Conservation (phyloP, 1,140 invertebrate genomes). For the Steinernema khuongi region DNA sequence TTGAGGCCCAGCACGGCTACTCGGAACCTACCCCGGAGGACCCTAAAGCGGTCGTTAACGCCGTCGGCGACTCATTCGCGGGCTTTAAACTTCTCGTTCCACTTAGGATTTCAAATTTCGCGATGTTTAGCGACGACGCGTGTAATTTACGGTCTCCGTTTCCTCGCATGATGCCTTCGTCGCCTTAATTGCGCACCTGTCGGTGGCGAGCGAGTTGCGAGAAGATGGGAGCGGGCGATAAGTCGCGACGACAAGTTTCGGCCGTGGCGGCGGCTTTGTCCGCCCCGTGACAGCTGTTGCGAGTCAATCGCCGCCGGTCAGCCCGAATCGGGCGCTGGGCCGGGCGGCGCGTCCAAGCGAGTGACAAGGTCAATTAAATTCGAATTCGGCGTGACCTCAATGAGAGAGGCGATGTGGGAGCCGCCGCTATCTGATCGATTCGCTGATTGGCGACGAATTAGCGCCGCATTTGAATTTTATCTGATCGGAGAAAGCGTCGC, state of each 20-base stretch:
- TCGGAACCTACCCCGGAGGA: no score
- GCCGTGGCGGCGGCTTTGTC: slow-evolving; percentile 11
- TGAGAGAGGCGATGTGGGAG: slow-evolving; percentile 10
- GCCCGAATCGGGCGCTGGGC: background rate
- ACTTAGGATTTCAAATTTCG: background rate
- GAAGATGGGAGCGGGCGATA: slow-evolving; percentile 3
- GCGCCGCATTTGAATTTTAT: background rate
- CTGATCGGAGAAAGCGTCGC: no score
- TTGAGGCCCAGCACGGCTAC: no score
- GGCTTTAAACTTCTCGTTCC: no score
- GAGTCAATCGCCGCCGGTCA: slow-evolving; percentile 12
- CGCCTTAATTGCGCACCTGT: slow-evolving; percentile 12
- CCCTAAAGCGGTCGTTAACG: no score
- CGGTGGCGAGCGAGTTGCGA: background rate
- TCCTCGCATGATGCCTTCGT: background rate
- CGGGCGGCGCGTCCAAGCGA: background rate
- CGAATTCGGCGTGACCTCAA: background rate
- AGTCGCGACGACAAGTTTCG: slow-evolving; percentile 13
- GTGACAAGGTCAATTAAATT: slow-evolving; percentile 15
- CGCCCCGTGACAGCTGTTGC: slow-evolving; percentile 1
- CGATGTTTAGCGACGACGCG: slow-evolving; percentile 1
- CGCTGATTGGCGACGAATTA: background rate
- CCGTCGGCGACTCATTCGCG: no score
- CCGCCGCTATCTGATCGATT: background rate
- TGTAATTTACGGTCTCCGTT: slow-evolving; percentile 8